Conservation (phyloP, 2,888 invertebrate species). For the Lepidochitona cinerea region DNA sequence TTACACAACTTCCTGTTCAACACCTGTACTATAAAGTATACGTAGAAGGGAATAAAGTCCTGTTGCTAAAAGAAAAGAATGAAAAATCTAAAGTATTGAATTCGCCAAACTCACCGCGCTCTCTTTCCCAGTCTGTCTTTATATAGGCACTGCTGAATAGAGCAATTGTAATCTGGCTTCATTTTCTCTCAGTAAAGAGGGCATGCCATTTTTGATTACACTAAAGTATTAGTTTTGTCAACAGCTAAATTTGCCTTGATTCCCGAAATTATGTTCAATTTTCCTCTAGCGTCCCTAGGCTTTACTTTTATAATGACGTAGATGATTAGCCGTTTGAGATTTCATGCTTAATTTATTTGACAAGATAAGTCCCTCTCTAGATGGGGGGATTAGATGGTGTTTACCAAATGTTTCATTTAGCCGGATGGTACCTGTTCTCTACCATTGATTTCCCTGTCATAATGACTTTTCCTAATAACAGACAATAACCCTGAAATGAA, state of each 20-base stretch:
- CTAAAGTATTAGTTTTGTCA: slow-evolving; percentile 60
- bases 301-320: slow-evolving; percentile 56
- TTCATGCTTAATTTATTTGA: slow-evolving; percentile 60
- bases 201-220: slow-evolving; percentile 55
- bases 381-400: slow-evolving; percentile 31
- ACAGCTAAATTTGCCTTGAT: slow-evolving; percentile 55
- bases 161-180: slow-evolving; percentile 54
- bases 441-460: neutral
- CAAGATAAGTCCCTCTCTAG: slow-evolving; percentile 31
- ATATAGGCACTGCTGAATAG: slow-evolving; percentile 55
- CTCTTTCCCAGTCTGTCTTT: no score
- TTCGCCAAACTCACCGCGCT: no score
- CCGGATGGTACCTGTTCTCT: neutral
- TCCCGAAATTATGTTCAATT: slow-evolving; percentile 49
- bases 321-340: slow-evolving; percentile 52
- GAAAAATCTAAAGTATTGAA: no score
- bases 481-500: neutral
- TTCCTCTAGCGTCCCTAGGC: slow-evolving; percentile 46
- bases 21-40: no score
- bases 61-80: no score
- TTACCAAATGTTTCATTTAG: slow-evolving; percentile 37
- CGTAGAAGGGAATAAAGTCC: no score
- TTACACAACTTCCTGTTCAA: no score
- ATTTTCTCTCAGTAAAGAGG: slow-evolving; percentile 50
- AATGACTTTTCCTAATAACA: neutral